These are phyloP conservation scores for Enteromius unitaeniatus DNA, from an alignment of 2,797 vertebrate species.

Conservation along the genomic window DNA sequence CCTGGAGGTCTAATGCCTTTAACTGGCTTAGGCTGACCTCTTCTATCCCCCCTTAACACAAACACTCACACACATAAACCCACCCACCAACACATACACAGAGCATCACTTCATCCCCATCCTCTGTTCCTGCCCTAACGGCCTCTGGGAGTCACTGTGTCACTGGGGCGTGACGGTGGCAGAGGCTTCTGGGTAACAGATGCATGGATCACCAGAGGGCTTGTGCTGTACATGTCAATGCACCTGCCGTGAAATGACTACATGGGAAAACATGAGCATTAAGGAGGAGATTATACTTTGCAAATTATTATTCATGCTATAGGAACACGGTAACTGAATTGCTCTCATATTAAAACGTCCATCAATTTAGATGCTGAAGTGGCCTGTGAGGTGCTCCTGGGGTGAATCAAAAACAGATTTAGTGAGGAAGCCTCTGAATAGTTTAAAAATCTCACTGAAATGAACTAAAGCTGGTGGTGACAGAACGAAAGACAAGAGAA, in stretches of 20 bases:
- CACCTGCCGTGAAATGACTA: slow-evolving; percentile 64
- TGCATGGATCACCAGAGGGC: slow-evolving; percentile 62
- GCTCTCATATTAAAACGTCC: slow-evolving; percentile 9
- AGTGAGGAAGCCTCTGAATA: neutral
- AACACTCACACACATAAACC: slow-evolving; percentile 66
- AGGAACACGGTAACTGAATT: slow-evolving; percentile 8
- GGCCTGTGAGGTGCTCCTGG: neutral
- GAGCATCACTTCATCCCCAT: slow-evolving; percentile 68
- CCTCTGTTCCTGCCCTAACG: slow-evolving; percentile 61
- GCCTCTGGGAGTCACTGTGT: slow-evolving; percentile 69
- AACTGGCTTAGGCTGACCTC: slow-evolving; percentile 85
- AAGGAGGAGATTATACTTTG: slow-evolving; percentile 42
- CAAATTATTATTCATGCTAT: slow-evolving; percentile 48
- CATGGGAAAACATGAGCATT: slow-evolving; percentile 48
- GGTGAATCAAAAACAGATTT: slow-evolving; percentile 14
- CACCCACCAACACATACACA: slow-evolving; percentile 63
- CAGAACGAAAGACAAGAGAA: neutral
- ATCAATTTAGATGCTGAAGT: neutral
- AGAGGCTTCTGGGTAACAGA: slow-evolving; percentile 67
- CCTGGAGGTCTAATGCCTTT: slow-evolving; percentile 89
- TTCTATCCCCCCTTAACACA: slow-evolving; percentile 68
- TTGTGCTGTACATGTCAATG: slow-evolving; percentile 66
- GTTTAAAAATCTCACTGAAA: neutral
- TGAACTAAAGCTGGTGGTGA: neutral
- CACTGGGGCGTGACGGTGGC: slow-evolving; percentile 66